Conservation (phyloP, 2,888 invertebrate genomes). For the Strigamia transsilvanica region DNA sequence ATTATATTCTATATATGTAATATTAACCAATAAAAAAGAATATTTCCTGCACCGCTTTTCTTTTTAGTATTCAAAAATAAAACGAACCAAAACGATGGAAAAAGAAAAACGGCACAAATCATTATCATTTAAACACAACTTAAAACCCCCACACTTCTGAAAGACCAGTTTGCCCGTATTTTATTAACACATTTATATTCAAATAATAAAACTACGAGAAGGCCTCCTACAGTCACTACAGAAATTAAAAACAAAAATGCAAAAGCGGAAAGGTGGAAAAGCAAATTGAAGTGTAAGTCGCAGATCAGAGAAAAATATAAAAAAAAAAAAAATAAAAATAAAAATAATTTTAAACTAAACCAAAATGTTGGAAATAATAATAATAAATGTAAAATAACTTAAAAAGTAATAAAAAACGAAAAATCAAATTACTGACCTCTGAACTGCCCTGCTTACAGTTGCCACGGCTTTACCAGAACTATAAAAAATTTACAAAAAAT, state of each 20-base stretch:
- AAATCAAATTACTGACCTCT: constrained; percentile 72
- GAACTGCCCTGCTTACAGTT: constrained; percentile 83
- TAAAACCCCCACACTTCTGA: background rate
- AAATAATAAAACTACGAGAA: constrained; percentile 7
- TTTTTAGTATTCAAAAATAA: background rate
- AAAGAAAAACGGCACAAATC: constrained; percentile 8
- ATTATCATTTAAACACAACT: background rate
- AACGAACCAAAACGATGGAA: background rate
- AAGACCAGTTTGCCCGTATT: constrained; percentile 26
- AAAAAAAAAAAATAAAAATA: constrained; percentile 54
- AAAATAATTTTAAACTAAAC: constrained; percentile 54
- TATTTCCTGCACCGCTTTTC: background rate
- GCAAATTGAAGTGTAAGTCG: background rate
- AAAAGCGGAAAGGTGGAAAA: constrained; percentile 21
- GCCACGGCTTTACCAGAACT: constrained; percentile 84
- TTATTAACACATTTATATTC: background rate
- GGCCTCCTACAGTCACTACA: background rate
- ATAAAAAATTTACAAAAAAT: constrained; percentile 68
- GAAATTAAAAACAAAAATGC: background rate
- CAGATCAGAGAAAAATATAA: constrained; percentile 38
- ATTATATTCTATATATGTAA: no score
- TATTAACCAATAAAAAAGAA: background rate
- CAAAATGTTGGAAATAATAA: constrained; percentile 57
- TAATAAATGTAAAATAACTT: constrained; percentile 58
- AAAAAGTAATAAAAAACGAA: constrained; percentile 45